These are phyloP conservation scores for Lasioglossum figueresi DNA, from an alignment of 2,888 invertebrate genomes.

Conservation along the genomic window DNA sequence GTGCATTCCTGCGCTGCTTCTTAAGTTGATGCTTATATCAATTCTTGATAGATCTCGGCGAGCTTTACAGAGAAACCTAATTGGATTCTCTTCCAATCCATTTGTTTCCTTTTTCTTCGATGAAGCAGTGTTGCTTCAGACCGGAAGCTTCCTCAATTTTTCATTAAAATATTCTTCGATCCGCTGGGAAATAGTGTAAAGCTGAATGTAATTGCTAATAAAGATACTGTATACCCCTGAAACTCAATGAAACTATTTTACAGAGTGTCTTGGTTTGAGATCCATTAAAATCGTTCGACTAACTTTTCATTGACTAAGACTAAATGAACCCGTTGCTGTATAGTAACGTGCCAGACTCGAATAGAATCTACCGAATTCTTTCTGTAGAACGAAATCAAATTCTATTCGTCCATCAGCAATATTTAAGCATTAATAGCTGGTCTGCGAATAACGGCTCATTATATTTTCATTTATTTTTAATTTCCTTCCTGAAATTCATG, in stretches of 20 bases:
- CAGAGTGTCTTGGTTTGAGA: background rate
- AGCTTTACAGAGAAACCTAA: background rate
- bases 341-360: background rate
- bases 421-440: too few species aligned
- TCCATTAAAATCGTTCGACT: background rate
- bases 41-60: background rate
- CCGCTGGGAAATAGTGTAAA: background rate
- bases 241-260: background rate
- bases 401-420: too few species aligned
- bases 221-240: background rate
- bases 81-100: slow-evolving; percentile 12
- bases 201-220: background rate
- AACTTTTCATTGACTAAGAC: background rate
- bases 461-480: too few species aligned
- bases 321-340: background rate
- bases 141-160: background rate
- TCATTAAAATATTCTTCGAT: slow-evolving; percentile 1
- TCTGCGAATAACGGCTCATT: too few species aligned
- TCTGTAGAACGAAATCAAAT: too few species aligned
- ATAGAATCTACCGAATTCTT: too few species aligned
- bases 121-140: background rate
- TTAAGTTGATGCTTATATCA: slow-evolving; percentile 2
- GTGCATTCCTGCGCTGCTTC: background rate
- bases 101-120: background rate
- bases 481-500: too few species aligned